Base-by-base conservation (phyloP, 1,140 invertebrate genomes). In the Sitophilus oryzae region DNA sequence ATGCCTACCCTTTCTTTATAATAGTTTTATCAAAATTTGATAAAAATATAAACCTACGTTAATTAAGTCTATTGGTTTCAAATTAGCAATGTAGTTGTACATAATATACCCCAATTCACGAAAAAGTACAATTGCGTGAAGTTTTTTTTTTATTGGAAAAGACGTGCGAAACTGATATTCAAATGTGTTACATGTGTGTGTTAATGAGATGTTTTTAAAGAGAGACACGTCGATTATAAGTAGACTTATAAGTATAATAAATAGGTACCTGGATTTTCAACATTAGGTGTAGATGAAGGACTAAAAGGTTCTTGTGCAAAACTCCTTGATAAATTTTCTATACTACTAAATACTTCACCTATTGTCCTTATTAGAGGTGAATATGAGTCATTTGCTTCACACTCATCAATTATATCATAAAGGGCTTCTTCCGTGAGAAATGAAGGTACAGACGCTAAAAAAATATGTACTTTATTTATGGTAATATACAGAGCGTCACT, bases 301-400 rank as follows among this genome's bases (percentile, higher is more conserved):
- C 64, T 70, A 38, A 60, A 73, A 69, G 37, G 69, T 69, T 40
- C 59, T 52, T 72, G 70, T 37, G 78, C 72, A 71, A 88, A 87
- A 74, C 86, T 88, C 47, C 77, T 74, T 59, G 81, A 79, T n/a
- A 91, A 68, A 20, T 78, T 78, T 50, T 87, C 82, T 40, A 84
- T 77, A 47, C 77, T 82, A 43, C 82, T 86, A 70, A 84, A 90
- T n/a, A 88, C 80, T 62, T 82, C 77, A 16, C 82, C 82, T 23
- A 90, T 71, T 18, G 81, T 82, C 35, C 83, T 76, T 53, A 86
- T 82, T 14, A 91, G 69, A 36, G 77, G 73, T 11, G 82, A 79
- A 73, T 83, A 89, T 47, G 74, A 79, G 34, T 79, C 73, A 38
- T 76, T 74, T 36, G 76, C 66, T 68, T 82, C 76, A 67, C 86